Conservation (phyloP, 2,113 vertebrate species). For the Hippocampus comes region DNA sequence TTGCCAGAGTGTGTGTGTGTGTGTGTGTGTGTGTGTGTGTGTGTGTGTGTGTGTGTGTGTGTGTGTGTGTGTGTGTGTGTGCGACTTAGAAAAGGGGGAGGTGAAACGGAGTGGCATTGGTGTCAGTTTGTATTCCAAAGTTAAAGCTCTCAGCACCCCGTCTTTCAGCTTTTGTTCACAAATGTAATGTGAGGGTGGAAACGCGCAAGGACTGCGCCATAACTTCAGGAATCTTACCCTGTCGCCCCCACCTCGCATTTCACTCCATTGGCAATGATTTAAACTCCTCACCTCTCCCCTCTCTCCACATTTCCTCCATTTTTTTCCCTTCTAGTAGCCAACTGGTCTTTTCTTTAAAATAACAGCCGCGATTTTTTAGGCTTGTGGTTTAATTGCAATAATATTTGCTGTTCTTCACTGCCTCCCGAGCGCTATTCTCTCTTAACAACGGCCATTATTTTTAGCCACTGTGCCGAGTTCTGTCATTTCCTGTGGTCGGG, state of each 20-base stretch:
- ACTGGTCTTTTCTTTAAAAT: slow-evolving; percentile 52
- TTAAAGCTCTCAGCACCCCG: slow-evolving; percentile 26
- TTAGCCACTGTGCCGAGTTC: slow-evolving; percentile 65
- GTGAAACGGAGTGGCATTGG: slow-evolving; percentile 31
- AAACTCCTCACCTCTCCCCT: slow-evolving; percentile 30
- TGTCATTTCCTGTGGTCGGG: slow-evolving; percentile 72
- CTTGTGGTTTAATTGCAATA: slow-evolving; percentile 70
- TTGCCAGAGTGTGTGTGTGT: slow-evolving; percentile 59
- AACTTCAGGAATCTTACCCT: slow-evolving; percentile 33
- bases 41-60: background rate
- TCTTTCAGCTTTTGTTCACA: slow-evolving; percentile 33
- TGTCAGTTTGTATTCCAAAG: slow-evolving; percentile 43
- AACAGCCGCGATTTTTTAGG: slow-evolving; percentile 47
- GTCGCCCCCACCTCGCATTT: slow-evolving; percentile 35
- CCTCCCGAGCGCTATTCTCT: slow-evolving; percentile 64
- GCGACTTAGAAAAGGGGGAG: slow-evolving; percentile 9
- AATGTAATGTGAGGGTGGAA: slow-evolving; percentile 45
- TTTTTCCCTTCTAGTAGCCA: slow-evolving; percentile 27
- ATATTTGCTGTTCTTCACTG: slow-evolving; percentile 72
- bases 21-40: slow-evolving; percentile 16
- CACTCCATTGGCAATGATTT: slow-evolving; percentile 31
- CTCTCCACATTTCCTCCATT: slow-evolving; percentile 7
- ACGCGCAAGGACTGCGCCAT: slow-evolving; percentile 22
- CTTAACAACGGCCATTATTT: slow-evolving; percentile 73
- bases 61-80: slow-evolving; percentile 6